Conservation (phyloP, 2,113 vertebrate genomes). For the Microcebus lehilahytsara region DNA sequence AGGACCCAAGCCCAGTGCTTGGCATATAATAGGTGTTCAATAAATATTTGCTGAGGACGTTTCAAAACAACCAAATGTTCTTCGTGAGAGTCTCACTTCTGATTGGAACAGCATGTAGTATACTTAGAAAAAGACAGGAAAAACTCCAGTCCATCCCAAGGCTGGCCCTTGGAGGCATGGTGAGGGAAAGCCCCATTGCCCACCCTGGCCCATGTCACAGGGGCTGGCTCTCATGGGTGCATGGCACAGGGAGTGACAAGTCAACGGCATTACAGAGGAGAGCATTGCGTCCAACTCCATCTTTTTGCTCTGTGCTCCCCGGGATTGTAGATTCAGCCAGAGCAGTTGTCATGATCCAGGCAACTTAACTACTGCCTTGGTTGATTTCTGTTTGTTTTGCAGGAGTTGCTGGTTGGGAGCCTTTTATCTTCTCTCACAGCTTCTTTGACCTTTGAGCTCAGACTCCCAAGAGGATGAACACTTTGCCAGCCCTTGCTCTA, state of each 20-base stretch:
- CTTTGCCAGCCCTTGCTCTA: not conserved
- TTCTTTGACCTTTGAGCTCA: not conserved
- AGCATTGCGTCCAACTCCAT: rapidly evolving
- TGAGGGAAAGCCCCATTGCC: rapidly evolving
- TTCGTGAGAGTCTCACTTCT: not conserved
- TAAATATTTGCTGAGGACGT: not conserved
- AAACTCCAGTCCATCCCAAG: not conserved
- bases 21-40: not conserved
- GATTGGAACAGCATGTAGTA: not conserved
- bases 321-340: not conserved
- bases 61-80: not conserved
- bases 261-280: rapidly evolving
- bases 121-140: not conserved
- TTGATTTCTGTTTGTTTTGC: not conserved
- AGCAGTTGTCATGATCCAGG: not conserved
- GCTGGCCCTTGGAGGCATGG: not conserved
- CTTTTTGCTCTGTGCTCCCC: not conserved
- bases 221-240: not conserved
- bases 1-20: not conserved
- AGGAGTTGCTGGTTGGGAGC: not conserved
- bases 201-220: not conserved
- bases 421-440: not conserved
- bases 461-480: not conserved
- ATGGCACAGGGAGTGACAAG: not conserved
- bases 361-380: not conserved